Percentiles rank a stretch among this genome's conserved stretches.
Conservation (phyloP, 1,140 invertebrate species). For the Ceratina australensis region DNA sequence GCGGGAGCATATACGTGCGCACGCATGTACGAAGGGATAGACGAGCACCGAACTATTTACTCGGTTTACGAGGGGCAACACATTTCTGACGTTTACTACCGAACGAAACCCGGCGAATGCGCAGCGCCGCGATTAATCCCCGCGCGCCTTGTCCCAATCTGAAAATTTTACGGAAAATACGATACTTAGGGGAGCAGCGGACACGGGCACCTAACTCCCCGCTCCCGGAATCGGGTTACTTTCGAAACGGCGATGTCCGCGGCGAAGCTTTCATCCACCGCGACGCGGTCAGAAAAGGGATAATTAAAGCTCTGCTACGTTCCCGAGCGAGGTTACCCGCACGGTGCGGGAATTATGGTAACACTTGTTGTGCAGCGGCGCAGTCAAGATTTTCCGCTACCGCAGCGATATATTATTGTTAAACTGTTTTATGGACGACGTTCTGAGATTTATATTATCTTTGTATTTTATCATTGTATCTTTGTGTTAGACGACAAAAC, state of each 20-base stretch:
- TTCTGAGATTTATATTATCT: not conserved
- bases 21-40: conserved; percentile 8
- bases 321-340: not conserved
- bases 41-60: conserved; percentile 43
- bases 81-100: conserved; percentile 55
- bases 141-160: conserved; percentile 37
- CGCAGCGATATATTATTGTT: not conserved
- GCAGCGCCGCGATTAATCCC: conserved; percentile 49
- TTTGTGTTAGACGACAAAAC: not conserved
- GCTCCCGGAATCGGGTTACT: not conserved
- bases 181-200: conserved; percentile 5
- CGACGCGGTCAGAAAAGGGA: conserved; percentile 5
- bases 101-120: conserved; percentile 51
- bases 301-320: conserved; percentile 5
- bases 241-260: not conserved
- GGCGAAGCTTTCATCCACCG: not conserved
- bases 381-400: not conserved
- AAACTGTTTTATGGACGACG: not conserved
- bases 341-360: conserved; percentile 18
- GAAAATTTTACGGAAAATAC: conserved; percentile 57
- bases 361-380: not conserved
- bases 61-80: conserved; percentile 55
- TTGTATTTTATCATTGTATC: too few relatives aligned
- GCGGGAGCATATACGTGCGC: not conserved
- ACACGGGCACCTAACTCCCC: not conserved